Percentiles rank a stretch among this genome's conserved stretches.
These are phyloP conservation scores for Cheiracanthium punctorium DNA, from an alignment of 2,888 invertebrate species.

Conservation along the genomic window DNA sequence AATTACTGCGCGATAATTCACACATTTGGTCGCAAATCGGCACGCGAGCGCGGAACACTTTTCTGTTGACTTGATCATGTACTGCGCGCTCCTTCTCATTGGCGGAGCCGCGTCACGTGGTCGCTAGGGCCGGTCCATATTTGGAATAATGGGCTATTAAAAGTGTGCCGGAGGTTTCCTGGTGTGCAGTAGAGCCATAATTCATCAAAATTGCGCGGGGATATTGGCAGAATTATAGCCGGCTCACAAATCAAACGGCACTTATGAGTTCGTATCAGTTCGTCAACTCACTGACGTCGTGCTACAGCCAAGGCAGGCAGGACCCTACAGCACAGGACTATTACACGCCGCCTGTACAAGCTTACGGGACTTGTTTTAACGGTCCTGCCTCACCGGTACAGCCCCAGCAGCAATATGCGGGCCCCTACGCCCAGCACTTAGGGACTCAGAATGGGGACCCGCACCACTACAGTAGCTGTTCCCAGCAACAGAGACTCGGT, in stretches of 20 bases:
- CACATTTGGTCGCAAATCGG: slow-evolving; percentile 62
- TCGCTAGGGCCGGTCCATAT: slow-evolving; percentile 72
- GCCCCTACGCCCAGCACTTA: slow-evolving; percentile 73
- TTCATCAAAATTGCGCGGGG: slow-evolving; percentile 76
- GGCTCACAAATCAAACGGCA: slow-evolving; percentile 74
- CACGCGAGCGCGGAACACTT: slow-evolving; percentile 25
- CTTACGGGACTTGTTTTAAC: slow-evolving; percentile 72
- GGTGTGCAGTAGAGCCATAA: slow-evolving; percentile 74
- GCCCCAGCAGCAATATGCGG: slow-evolving; percentile 78
- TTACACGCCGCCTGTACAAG: slow-evolving; percentile 73
- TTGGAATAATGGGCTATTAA: slow-evolving; percentile 75
- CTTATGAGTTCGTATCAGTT: slow-evolving; percentile 97
- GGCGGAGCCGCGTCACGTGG: slow-evolving; percentile 72
- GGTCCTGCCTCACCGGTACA: slow-evolving; percentile 67
- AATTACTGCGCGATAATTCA: slow-evolving; percentile 59
- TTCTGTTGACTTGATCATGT: slow-evolving; percentile 70
- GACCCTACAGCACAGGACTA: slow-evolving; percentile 72
- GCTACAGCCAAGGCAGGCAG: slow-evolving; percentile 81
- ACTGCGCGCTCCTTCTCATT: slow-evolving; percentile 71
- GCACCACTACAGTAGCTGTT: slow-evolving; percentile 69
- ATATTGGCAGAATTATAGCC: slow-evolving; percentile 73
- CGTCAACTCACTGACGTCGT: slow-evolving; percentile 94
- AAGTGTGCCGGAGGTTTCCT: slow-evolving; percentile 75
- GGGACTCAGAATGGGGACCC: slow-evolving; percentile 68
- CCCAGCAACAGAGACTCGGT: slow-evolving; percentile 62